These are phyloP conservation scores for Daphoenositta chrysoptera DNA, from an alignment of 2,113 vertebrate species.

Conservation along the genomic window DNA sequence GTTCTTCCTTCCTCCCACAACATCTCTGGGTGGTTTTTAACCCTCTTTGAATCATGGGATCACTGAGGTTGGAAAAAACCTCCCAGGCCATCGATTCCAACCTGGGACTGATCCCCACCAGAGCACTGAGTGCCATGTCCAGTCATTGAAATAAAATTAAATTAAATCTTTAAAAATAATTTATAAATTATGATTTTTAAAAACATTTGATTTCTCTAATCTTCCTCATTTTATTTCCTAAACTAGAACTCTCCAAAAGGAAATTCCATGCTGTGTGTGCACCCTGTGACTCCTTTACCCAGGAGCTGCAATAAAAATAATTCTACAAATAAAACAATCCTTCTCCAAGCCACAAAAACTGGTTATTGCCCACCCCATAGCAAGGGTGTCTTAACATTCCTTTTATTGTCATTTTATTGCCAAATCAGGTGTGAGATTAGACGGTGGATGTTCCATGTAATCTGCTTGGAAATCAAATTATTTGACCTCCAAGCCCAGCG, in stretches of 20 bases:
- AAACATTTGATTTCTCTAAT: neutral
- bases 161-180: neutral
- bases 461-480: constrained; percentile 96
- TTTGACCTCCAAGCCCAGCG: constrained; percentile 88
- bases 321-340: neutral
- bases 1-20: accelerated
- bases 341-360: neutral
- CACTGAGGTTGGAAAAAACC: neutral
- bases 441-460: constrained; percentile 90
- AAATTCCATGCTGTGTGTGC: neutral
- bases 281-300: neutral
- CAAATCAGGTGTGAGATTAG: constrained; percentile 81
- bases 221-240: neutral
- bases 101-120: neutral
- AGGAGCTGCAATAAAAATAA: neutral
- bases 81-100: neutral
- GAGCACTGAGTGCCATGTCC: neutral
- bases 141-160: neutral
- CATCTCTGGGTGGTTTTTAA: neutral
- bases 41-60: neutral
- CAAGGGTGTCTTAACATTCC: constrained; percentile 35
- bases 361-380: constrained; percentile 4
- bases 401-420: constrained; percentile 75
- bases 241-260: neutral
- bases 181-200: neutral